Evolutionary conservation across 1,140 invertebrate genomes (phyloP).

Genomic region (Trinorchestia longiramus): DNA sequence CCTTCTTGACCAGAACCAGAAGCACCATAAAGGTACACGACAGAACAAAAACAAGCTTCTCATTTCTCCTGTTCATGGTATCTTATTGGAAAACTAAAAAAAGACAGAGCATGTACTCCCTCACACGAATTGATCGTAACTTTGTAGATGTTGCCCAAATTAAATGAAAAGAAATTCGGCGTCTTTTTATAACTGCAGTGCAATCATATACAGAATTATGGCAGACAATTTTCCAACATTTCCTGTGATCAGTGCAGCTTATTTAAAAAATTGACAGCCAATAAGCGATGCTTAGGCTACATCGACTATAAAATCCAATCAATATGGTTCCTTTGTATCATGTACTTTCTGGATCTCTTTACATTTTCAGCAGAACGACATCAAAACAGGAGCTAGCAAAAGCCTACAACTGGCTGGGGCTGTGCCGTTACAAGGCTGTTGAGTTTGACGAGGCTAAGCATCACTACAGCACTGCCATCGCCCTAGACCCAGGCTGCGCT

Average conservation of each 20-base stretch:
- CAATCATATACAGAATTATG: no score
- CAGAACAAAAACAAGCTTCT: not conserved
- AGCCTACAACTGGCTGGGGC: conserved; percentile 71
- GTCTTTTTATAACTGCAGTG: no score
- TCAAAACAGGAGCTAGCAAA: conserved; percentile 66
- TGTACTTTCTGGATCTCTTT: not conserved
- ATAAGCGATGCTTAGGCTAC: no score
- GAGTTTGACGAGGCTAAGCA: conserved; percentile 70
- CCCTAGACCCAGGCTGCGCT: conserved; percentile 67
- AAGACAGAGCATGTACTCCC: not conserved
- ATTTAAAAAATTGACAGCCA: no score
- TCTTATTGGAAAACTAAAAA: not conserved
- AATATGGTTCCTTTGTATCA: not conserved
- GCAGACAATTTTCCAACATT: no score
- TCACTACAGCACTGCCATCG: conserved; percentile 69
- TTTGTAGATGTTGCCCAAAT: no score
- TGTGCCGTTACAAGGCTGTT: conserved; percentile 69
- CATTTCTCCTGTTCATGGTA: not conserved
- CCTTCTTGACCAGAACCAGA: not conserved
- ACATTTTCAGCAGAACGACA: not conserved
- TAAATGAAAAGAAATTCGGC: no score
- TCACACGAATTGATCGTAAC: no score
- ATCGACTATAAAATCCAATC: no score
- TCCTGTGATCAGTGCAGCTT: no score
- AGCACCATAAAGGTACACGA: not conserved